Conservation (phyloP, 1,140 invertebrate species). For the Paramacrobiotus metropolitanus region DNA sequence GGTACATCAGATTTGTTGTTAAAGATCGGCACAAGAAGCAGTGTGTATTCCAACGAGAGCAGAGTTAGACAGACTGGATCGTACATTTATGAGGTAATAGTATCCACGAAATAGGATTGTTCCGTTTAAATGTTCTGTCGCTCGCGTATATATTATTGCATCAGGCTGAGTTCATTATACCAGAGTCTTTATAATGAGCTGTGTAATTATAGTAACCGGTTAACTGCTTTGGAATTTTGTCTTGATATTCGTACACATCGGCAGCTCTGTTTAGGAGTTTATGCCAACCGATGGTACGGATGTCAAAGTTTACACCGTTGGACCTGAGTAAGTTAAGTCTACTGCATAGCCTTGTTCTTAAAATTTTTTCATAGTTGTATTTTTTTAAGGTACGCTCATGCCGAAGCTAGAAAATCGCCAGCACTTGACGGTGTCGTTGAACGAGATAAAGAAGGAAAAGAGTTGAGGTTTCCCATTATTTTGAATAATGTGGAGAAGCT, state of each 20-base stretch:
- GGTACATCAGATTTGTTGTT: slow-evolving; percentile 12
- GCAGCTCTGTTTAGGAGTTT: too few relatives aligned
- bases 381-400: slow-evolving; percentile 99
- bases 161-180: too few relatives aligned
- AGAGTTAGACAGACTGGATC: slow-evolving; percentile 85
- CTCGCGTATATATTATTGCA: too few relatives aligned
- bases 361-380: too few relatives aligned
- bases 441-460: slow-evolving; percentile 88
- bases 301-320: slow-evolving; percentile 65
- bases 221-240: too few relatives aligned
- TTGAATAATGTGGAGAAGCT: slow-evolving; percentile 89
- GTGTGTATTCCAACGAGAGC: slow-evolving; percentile 89
- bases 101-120: too few relatives aligned
- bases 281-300: slow-evolving; percentile 98
- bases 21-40: slow-evolving; percentile 88
- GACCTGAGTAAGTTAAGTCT: too few relatives aligned
- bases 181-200: too few relatives aligned
- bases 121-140: too few relatives aligned
- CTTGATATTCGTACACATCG: too few relatives aligned
- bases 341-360: too few relatives aligned
- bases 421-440: slow-evolving; percentile 96
- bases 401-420: slow-evolving; percentile 92
- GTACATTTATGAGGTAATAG: slow-evolving; percentile 99
- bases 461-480: slow-evolving; percentile 95
- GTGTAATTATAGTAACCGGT: too few relatives aligned